phyloP scores from a whole-genome alignment of 1,140 invertebrate genomes.

The Bombus ignitus region DNA sequence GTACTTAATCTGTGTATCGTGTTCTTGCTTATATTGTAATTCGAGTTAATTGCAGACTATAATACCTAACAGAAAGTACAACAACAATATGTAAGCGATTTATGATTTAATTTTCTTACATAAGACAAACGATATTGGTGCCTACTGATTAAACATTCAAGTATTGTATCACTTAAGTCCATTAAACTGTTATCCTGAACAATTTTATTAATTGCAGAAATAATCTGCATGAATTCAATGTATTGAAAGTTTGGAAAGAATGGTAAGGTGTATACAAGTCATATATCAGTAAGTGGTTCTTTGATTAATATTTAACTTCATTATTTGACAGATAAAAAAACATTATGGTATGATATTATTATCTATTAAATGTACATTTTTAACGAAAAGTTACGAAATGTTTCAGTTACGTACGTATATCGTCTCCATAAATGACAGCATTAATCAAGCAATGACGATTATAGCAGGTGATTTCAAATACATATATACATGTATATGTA shows the following conservation, averaged over 20 bases:
- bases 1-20: background rate
- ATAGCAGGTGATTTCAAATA: constrained; percentile 59
- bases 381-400: constrained; percentile 59
- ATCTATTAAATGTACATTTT: constrained; percentile 8
- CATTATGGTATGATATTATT: background rate
- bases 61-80: background rate
- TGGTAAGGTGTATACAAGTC: background rate
- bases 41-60: background rate
- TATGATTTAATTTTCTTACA: background rate
- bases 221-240: background rate
- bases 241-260: background rate
- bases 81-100: background rate
- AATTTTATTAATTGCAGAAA: too few relatives aligned
- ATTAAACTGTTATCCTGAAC: background rate
- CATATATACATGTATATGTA: constrained; percentile 13
- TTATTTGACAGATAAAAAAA: background rate
- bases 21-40: background rate
- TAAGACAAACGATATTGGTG: background rate
- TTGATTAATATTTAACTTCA: constrained; percentile 1
- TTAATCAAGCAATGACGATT: constrained; percentile 54
- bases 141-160: background rate
- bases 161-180: background rate
- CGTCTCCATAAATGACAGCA: constrained; percentile 50
- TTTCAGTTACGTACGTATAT: constrained; percentile 61
- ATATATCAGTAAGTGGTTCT: background rate